Conservation (phyloP, 1,140 invertebrate genomes). For the Trichonephila clavipes region DNA sequence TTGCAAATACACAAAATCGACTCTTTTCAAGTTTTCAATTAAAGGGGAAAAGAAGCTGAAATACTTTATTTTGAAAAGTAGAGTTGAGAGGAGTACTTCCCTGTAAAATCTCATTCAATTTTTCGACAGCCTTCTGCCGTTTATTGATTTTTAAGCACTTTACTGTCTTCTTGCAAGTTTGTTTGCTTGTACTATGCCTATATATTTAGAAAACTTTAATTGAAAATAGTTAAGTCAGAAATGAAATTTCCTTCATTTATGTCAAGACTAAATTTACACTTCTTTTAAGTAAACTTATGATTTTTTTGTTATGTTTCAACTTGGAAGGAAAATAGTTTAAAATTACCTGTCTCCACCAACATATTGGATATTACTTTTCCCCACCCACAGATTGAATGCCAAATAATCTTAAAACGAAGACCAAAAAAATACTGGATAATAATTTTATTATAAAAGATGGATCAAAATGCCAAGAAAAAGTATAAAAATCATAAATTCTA, state of each 20-base stretch:
- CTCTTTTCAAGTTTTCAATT: conserved; percentile 25
- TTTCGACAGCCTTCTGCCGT: not conserved
- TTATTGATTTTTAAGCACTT: not conserved
- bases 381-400: too few species aligned
- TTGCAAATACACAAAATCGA: not conserved
- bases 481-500: too few species aligned
- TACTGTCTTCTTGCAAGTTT: not conserved
- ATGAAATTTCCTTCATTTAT: not conserved
- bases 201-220: not conserved
- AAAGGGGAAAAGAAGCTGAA: conserved; percentile 9
- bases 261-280: not conserved
- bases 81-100: not conserved
- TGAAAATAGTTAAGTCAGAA: not conserved
- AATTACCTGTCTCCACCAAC: too few species aligned
- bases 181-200: not conserved
- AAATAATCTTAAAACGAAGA: too few species aligned
- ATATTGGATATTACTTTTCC: too few species aligned
- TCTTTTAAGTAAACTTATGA: too few species aligned
- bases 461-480: too few species aligned
- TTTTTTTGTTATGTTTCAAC: too few species aligned
- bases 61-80: conserved; percentile 5
- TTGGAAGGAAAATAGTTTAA: too few species aligned
- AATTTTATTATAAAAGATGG: too few species aligned
- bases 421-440: too few species aligned
- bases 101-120: not conserved